Evolutionary conservation across 2,888 invertebrate species (phyloP), one percentile per base, ranked within the genome.

Genomic region (Parnassius smintheus): DNA sequence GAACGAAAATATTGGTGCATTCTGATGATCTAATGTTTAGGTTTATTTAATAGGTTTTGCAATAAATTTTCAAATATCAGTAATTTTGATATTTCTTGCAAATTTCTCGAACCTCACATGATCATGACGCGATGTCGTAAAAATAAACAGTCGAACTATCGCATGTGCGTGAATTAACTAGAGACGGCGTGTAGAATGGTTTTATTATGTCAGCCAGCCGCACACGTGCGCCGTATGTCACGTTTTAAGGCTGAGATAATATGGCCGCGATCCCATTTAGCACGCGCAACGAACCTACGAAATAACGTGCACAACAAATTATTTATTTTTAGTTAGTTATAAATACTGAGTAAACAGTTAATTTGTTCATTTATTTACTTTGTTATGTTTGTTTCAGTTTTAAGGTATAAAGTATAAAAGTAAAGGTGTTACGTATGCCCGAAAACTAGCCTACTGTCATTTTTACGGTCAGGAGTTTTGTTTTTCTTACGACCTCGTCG

Each of bases 221-320:
- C 25, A 42, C 42, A 22, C 44, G 58, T 58, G 58, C 58, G 56
- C 49, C 48, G 18, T 44, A 1, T 51, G 58, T 58, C 58, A 50
- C 58, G 58, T 58, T 50, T 50, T 25, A 2, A 12, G 9, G 41
- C 49, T 11, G 35, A 57, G 41, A 57, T 50, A 57, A 50, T 9
- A 25, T 44, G 58, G 12, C 12, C 22, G 44, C 51, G 13, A 51
- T 18, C 42, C 51, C n/a, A 44, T 13, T 49, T 12, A 49, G 49
- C 57, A 35, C 49, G 8, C 18, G 41, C 41, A 42, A 42, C 3
- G 35, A 35, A 49, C 35, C 35, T 7, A 35, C 35, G 35, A 35
- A 35, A 35, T 35, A 35, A 35, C 35, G 35, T 35, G 35, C 35
- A 41, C 25, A 12, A 51, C 18, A 18, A 18, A 22, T 50, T 13